Base-by-base conservation (phyloP, 2,797 vertebrate genomes). In the Platalea minor region DNA sequence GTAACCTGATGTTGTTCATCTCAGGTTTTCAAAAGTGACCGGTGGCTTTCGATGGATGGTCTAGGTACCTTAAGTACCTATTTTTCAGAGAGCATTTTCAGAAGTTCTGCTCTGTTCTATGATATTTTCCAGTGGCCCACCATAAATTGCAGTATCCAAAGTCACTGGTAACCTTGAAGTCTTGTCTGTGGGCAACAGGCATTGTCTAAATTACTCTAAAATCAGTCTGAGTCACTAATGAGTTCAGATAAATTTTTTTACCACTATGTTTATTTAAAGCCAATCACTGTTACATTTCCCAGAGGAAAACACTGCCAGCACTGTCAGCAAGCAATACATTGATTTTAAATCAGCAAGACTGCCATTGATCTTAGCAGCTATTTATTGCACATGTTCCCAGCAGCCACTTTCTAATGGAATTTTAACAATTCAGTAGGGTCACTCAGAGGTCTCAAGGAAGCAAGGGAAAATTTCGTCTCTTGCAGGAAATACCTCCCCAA, bases 331-430 rank as follows among this genome's bases (percentile, higher is more conserved):
- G 69, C 63, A 73, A 83, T 93, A 81, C 65, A 91, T 88, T 69
- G 94, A 96, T 94, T 95, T 94, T 94, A 79, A 94, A 96, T 92
- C 92, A 92, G 51, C 76, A 76, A 92, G 89, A 86, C 76, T 88
- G 69, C 54, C 89, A 96, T 96, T 94, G 95, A 96, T 97, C 91
- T 95, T 95, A 91, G 89, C 59, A 92, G 96, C 91, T 94, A 91
- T 97, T 95, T 96, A 97, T 92, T 97, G 94, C 93, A 53, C 46
- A 89, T 45, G 67, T 94, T 93, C 76, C 93, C 93, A 91, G 77
- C 92, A 96, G 69, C 89, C 21, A 59, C 87, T 89, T 94, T 72
- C 89, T 92, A 93, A 96, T 89, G 87, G 93, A 88, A 92, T 88
- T 94, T 94, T 86, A 95, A 89, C 87, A 95, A 73, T 97, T 94